These are phyloP conservation scores for Gnathonemus echidnorhynchus DNA, from an alignment of 2,113 vertebrate genomes.

Conservation along the genomic window DNA sequence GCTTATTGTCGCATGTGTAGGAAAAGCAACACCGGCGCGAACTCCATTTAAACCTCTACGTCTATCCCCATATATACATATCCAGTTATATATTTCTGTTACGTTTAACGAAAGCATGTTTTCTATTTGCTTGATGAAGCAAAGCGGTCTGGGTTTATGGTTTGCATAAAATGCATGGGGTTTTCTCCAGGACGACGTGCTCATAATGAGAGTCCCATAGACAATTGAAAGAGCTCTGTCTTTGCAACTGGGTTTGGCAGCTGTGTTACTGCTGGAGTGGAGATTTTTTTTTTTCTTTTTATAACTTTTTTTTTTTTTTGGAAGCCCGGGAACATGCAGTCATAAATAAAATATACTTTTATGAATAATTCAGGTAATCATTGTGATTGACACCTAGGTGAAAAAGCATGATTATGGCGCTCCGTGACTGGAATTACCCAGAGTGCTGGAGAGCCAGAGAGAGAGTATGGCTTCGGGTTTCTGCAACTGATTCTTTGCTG, in stretches of 20 bases:
- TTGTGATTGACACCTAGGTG: slow-evolving; percentile 63
- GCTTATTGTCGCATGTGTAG: not conserved
- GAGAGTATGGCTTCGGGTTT: slow-evolving; percentile 21
- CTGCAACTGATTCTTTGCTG: slow-evolving; percentile 13
- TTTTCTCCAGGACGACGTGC: slow-evolving; percentile 33
- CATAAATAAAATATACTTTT: slow-evolving; percentile 64
- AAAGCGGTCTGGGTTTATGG: slow-evolving; percentile 37
- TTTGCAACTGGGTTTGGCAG: slow-evolving; percentile 57
- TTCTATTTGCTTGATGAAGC: slow-evolving; percentile 38
- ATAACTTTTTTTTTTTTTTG: slow-evolving; percentile 53
- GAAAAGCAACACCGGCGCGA: not conserved
- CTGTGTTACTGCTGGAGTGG: slow-evolving; percentile 54
- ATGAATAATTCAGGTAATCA: slow-evolving; percentile 64
- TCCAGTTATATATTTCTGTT: not conserved
- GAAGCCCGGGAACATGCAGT: slow-evolving; percentile 63
- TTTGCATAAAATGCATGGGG: slow-evolving; percentile 51
- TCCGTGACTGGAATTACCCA: slow-evolving; percentile 53
- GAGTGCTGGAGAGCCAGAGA: slow-evolving; percentile 13
- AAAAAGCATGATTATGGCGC: slow-evolving; percentile 58
- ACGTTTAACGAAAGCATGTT: slow-evolving; percentile 24
- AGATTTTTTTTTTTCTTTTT: slow-evolving; percentile 34
- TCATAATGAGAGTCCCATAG: slow-evolving; percentile 35
- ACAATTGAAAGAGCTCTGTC: slow-evolving; percentile 53
- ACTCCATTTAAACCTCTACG: not conserved
- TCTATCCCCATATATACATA: not conserved